Percentiles rank a stretch among this genome's conserved stretches.
Conservation (phyloP, 35 echinoderm and acorn worm species). For the Lytechinus pictus region DNA sequence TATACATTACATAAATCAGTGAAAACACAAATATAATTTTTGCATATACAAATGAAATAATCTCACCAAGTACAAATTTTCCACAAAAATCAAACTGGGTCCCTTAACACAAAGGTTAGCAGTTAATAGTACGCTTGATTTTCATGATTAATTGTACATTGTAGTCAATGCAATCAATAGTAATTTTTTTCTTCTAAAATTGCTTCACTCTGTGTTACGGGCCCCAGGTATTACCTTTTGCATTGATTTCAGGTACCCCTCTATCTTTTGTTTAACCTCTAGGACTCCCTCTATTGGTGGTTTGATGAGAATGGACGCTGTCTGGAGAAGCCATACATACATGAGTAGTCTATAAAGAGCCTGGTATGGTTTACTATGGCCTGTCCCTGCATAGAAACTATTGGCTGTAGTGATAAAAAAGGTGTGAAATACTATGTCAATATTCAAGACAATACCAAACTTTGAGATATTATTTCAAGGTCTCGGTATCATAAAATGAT, state of each 20-base stretch:
- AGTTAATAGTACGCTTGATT: too few relatives aligned
- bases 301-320: neutral
- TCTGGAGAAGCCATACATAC: conserved; percentile 47
- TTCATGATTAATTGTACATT: too few relatives aligned
- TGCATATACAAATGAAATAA: too few relatives aligned
- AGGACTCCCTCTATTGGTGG: neutral
- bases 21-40: too few relatives aligned
- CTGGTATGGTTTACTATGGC: conserved; percentile 72
- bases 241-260: neutral
- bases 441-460: neutral
- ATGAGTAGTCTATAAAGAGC: conserved; percentile 57
- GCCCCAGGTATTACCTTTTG: neutral
- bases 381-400: conserved; percentile 50
- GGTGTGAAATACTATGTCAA: neutral
- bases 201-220: neutral
- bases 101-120: too few relatives aligned
- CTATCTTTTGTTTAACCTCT: neutral
- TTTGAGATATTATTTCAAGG: neutral
- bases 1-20: too few relatives aligned
- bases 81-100: too few relatives aligned
- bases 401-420: conserved; percentile 7
- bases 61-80: too few relatives aligned
- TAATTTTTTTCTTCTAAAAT: neutral
- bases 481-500: too few relatives aligned
- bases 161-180: too few relatives aligned